These are phyloP conservation scores for Lymantria monacha DNA, from an alignment of 2,888 invertebrate species.

Conservation along the genomic window DNA sequence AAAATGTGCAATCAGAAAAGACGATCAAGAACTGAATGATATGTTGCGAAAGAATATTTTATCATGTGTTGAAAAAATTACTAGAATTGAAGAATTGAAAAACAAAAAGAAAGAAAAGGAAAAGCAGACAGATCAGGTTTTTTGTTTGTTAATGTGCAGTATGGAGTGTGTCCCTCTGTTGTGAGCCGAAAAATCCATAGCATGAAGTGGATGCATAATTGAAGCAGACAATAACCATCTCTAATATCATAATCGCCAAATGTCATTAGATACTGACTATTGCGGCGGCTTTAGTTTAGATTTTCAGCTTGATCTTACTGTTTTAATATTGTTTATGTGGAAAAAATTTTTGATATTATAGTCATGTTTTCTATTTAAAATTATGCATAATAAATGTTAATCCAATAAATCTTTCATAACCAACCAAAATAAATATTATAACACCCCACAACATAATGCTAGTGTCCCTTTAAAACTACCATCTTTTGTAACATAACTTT, in stretches of 20 bases:
- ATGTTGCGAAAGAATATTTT: constrained; percentile 67
- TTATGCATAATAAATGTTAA: no score
- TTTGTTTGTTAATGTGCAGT: constrained; percentile 62
- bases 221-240: constrained; percentile 37
- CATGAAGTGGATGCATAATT: constrained; percentile 49
- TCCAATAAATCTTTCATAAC: neutral
- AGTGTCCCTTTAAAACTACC: neutral
- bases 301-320: constrained; percentile 25
- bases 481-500: neutral
- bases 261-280: constrained; percentile 27
- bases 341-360: constrained; percentile 13
- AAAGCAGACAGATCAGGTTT: constrained; percentile 60
- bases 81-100: constrained; percentile 71
- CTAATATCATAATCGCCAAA: constrained; percentile 28
- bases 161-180: constrained; percentile 56
- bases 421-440: neutral
- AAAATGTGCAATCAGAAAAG: constrained; percentile 42
- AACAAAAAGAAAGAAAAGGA: constrained; percentile 53
- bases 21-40: constrained; percentile 61
- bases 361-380: neutral
- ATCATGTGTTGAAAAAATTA: constrained; percentile 73
- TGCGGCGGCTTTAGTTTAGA: constrained; percentile 34
- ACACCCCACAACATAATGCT: neutral
- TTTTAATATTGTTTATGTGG: constrained; percentile 25
- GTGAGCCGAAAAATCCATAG: constrained; percentile 48